Evolutionary conservation across 2,797 vertebrate species (phyloP).

Genomic region (Propithecus deckenii): DNA sequence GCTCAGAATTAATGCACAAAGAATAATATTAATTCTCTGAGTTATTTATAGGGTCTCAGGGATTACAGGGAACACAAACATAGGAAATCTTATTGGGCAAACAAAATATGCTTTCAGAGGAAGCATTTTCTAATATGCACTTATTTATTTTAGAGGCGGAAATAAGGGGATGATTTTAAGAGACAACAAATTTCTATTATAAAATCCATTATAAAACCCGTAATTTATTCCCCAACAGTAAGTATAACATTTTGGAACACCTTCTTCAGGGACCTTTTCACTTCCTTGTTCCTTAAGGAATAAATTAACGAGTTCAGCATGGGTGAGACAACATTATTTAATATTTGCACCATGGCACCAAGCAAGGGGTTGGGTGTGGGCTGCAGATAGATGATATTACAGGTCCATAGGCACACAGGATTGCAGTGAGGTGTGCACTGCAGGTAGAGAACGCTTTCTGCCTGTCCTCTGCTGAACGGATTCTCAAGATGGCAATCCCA

Average conservation of each 20-base stretch:
- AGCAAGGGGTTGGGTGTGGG: conserved; percentile 53
- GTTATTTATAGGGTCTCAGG: neutral
- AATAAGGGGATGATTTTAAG: neutral
- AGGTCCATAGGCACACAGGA: conserved; percentile 71
- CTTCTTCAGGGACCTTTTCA: conserved; percentile 56
- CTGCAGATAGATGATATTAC: conserved; percentile 68
- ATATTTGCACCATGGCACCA: conserved; percentile 52
- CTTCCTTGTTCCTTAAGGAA: conserved; percentile 72
- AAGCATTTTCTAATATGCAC: neutral
- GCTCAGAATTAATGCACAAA: neutral
- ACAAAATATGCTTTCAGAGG: neutral
- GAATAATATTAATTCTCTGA: neutral
- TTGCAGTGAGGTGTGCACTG: conserved; percentile 71
- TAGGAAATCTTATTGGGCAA: neutral
- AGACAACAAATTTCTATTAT: neutral
- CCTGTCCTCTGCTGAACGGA: conserved; percentile 44
- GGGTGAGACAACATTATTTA: conserved; percentile 74
- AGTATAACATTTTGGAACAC: neutral
- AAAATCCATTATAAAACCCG: neutral
- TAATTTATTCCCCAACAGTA: neutral
- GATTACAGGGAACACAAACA: neutral
- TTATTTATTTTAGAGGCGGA: neutral
- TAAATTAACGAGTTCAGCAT: conserved; percentile 73
- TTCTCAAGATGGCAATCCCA: conserved; percentile 69
- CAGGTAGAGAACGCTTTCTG: conserved; percentile 75